Evolutionary conservation across 2,113 vertebrate genomes (phyloP), one percentile per base, ranked within the genome.

Genomic region (Calonectris borealis): DNA sequence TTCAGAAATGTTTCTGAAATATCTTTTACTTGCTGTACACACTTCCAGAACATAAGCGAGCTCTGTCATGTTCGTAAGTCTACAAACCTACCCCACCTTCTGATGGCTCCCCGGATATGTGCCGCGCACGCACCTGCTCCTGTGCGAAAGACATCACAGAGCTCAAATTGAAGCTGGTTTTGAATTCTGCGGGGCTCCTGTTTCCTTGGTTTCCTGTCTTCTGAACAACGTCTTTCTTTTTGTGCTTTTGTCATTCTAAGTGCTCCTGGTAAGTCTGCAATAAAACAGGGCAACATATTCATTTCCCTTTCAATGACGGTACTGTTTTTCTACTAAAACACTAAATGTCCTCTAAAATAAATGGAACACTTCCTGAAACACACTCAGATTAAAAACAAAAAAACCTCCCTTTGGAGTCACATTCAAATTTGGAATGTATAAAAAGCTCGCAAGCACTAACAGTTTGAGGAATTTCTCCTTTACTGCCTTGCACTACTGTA

Each of bases 191-290:
- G 1, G 91, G 94, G n/a, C 97, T 98, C 20, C 96, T 96, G 7
- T 46, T 97, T 5, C 96, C 84, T 91, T 97, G 83, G 14, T 82
- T 84, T 21, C 98, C 98, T 42, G 94, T 91, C 90, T 98, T 98
- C 86, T 98, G 95, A 22, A 98, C 98, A 5, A 97, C 93, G 87
- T 98, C 98, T 83, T 99, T 99, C 97, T 99, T 99, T 90, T 98
- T 98, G 96, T 99, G 98, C 96, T 99, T 98, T 95, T 99, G 98
- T 34, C 98, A 98, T 49, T 99, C 98, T 25, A 98, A 98, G 89
- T 98, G 98, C 79, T 99, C 98, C 44, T 96, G 94, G 92, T 99
- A 99, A 3, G 97, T 98, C 99, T 99, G 96, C 40, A 57, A n/a
- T 34, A 34, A 90, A 76, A 76, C 76, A 92, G 61, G 7, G 27